Base-by-base conservation (phyloP, 2,113 vertebrate genomes). In the Cololabis saira region DNA sequence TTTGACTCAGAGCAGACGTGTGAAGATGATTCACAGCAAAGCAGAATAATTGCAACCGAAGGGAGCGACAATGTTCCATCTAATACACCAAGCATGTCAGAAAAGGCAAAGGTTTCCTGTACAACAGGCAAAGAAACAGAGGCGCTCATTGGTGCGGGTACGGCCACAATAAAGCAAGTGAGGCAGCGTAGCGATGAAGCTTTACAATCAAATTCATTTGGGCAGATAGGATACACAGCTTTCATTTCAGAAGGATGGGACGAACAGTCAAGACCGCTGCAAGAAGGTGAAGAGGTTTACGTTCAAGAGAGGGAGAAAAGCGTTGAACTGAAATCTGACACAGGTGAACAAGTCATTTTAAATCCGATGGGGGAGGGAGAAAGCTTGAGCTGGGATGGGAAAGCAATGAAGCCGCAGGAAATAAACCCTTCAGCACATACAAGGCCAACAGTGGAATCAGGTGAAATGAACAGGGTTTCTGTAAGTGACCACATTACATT, bases 351-450 rank as follows among this genome's bases (percentile, higher is more conserved):
- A 2, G 50, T 50, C 2, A 47, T 50, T 4, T 63, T 55, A 2
- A 61, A 80, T 61, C 50, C 43, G 55, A 58, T 13, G 15, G 62
- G 48, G 19, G 60, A 60, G 21, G 74, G 17, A 33, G 44, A 45
- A 40, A 21, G 47, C 2, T 67, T 37, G 19, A 72, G 43, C 6
- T 44, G 15, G 27, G 41, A 64, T 14, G 18, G 45, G 68, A 61
- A 44, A 56, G 70, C 15, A 49, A 44, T 45, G 5, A 52, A 62
- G 21, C 40, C 40, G 60, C 41, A 67, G 22, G 56, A 76, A 69
- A 44, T 16, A 52, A 76, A 54, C 19, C 43, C 40, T 40, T 54
- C 76, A 58, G 3, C 17, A 13, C 49, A 57, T 54, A 49, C 5
- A n/a, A 51, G 27, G 45, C 18, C 43, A 3, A 41, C 4, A 5